phyloP scores from a whole-genome alignment of 2,113 vertebrate species.

The Papio anubis region DNA sequence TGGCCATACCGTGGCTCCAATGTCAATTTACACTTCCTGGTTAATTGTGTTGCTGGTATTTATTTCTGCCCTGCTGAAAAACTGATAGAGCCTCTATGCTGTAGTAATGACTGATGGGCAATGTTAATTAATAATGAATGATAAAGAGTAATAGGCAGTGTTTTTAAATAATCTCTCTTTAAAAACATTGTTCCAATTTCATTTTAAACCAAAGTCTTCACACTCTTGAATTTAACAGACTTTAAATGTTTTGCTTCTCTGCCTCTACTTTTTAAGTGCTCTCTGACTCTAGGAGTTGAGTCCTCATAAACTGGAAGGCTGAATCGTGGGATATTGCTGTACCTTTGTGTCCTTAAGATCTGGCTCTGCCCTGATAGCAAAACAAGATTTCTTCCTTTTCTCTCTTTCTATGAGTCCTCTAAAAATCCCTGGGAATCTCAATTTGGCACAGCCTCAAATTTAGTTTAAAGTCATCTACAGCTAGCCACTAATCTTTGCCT shows the following conservation, averaged over 20 bases:
- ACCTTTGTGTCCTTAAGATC: conserved; percentile 39
- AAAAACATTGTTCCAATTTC: neutral
- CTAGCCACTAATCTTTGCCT: conserved; percentile 28
- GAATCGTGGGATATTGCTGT: neutral
- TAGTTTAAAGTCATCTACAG: neutral
- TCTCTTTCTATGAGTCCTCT: neutral
- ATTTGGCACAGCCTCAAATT: neutral
- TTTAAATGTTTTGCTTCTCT: neutral
- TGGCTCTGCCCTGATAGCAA: neutral
- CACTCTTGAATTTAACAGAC: conserved; percentile 28
- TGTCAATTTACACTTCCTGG: neutral
- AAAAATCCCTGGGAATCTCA: conserved; percentile 27
- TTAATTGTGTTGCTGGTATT: conserved; percentile 39
- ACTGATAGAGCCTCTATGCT: neutral
- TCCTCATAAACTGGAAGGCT: neutral
- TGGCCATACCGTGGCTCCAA: neutral
- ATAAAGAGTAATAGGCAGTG: neutral
- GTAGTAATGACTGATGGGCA: neutral
- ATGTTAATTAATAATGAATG: neutral
- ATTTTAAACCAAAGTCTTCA: conserved; percentile 31
- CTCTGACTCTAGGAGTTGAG: neutral
- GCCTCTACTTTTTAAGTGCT: conserved; percentile 12
- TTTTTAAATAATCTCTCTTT: conserved; percentile 29
- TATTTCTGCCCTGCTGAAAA: neutral
- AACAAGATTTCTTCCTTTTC: conserved; percentile 24